Evolutionary conservation across 1,140 invertebrate genomes (phyloP), one percentile per base, ranked within the genome.

Genomic region (Euura saliciscinereae): DNA sequence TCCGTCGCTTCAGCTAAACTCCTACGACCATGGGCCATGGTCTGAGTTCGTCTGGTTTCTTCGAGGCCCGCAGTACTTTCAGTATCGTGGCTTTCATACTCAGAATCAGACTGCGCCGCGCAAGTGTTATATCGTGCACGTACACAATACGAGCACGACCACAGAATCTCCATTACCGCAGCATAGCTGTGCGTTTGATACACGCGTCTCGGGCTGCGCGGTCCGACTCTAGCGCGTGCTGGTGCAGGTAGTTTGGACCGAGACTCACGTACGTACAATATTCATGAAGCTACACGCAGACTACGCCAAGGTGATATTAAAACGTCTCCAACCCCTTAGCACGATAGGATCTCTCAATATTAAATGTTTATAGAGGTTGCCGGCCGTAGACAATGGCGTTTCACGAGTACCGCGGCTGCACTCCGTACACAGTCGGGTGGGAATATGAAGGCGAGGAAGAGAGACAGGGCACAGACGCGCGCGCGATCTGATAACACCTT

Each of bases 291-390:
- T 67, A 67, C 66, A 67, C 28, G 66, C 66, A 44, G 66, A 67
- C 66, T 28, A 67, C 66, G 43, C 11, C 66, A 42, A 67, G 66
- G 43, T 67, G 66, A 67, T 67, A 67, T 67, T 67, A 67, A 67
- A 67, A 67, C 66, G 66, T 67, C 66, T 67, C 78, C 77, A 79
- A 79, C 78, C 78, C 77, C 78, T 79, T 59, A 44, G 67, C 45
- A 45, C 65, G 66, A 67, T 67, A 67, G 10, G 66, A 67, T 67
- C 66, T 67, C 66, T 67, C 66, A 67, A 67, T 67, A 67, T 67
- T 67, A 67, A 67, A 67, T 67, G 66, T 67, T 67, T 67, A 67
- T 67, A 67, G 66, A 42, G 66, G 28, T 67, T 67, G 66, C 66
- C 43, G 66, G 28, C 66, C 66, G 66, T 67, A 67, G 66, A 67